Conservation (phyloP, 2,888 invertebrate genomes). For the Acronicta aceris region DNA sequence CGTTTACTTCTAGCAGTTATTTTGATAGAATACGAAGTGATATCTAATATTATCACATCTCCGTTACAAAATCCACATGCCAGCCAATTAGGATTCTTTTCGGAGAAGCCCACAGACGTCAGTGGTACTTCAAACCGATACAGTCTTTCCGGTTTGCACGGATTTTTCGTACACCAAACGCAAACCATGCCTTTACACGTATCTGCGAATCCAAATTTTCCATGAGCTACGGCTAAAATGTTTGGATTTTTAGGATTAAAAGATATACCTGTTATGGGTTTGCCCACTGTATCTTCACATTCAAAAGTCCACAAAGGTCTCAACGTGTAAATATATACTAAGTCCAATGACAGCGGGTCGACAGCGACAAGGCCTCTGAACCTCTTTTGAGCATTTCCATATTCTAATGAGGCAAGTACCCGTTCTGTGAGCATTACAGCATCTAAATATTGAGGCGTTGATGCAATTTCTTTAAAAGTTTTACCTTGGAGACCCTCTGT, state of each 20-base stretch:
- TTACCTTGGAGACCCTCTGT: slow-evolving; percentile 55
- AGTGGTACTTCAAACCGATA: slow-evolving; percentile 91
- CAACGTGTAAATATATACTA: slow-evolving; percentile 91
- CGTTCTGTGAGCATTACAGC: slow-evolving; percentile 92
- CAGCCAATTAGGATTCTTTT: slow-evolving; percentile 91
- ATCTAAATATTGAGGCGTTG: slow-evolving; percentile 86
- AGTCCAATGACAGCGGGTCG: slow-evolving; percentile 90
- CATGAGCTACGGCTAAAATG: slow-evolving; percentile 93
- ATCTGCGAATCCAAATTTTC: slow-evolving; percentile 90
- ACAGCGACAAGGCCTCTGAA: slow-evolving; percentile 91
- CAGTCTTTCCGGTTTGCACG: slow-evolving; percentile 92
- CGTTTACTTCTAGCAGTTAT: slow-evolving; percentile 89
- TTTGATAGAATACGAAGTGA: slow-evolving; percentile 87
- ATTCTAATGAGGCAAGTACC: slow-evolving; percentile 92
- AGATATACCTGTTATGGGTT: slow-evolving; percentile 90
- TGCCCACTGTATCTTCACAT: slow-evolving; percentile 82
- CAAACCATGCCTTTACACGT: slow-evolving; percentile 90
- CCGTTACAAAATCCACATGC: slow-evolving; percentile 94
- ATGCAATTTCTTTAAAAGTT: slow-evolving; percentile 71
- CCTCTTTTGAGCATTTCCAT: slow-evolving; percentile 91
- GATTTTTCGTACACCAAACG: slow-evolving; percentile 95
- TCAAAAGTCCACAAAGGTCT: slow-evolving; percentile 91
- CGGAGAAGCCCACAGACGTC: slow-evolving; percentile 92
- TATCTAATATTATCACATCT: slow-evolving; percentile 91
- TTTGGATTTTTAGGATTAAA: slow-evolving; percentile 92